phyloP scores from a whole-genome alignment of 1,140 invertebrate species.

The Thalassaphorura encarpata region DNA sequence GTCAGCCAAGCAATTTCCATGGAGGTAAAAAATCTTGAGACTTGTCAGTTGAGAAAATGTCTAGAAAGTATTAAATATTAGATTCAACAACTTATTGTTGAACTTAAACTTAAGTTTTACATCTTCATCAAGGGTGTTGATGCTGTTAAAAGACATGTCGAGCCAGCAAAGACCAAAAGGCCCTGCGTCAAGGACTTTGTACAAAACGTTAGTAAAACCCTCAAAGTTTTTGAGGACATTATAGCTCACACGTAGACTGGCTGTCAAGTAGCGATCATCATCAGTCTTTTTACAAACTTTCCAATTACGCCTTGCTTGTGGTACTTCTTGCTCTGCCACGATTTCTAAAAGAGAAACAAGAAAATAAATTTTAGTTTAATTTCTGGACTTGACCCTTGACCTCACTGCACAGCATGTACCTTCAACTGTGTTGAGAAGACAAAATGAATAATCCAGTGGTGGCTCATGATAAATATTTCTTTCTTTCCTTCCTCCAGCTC shows the following conservation, averaged over 20 bases:
- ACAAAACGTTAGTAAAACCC: conserved; percentile 22
- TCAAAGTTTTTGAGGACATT: conserved; percentile 23
- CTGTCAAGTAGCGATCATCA: conserved; percentile 26
- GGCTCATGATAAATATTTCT: conserved; percentile 17
- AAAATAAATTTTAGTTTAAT: neutral
- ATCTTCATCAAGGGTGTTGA: conserved; percentile 27
- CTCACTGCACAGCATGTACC: conserved; percentile 1
- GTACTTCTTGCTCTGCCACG: conserved; percentile 6
- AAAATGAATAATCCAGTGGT: conserved; percentile 28
- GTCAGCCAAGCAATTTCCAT: conserved; percentile 28
- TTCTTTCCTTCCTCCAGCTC: neutral
- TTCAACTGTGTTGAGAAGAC: conserved; percentile 18
- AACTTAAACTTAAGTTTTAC: conserved; percentile 12
- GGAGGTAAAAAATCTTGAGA: conserved; percentile 28
- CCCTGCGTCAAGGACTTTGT: conserved; percentile 29
- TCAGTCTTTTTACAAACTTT: conserved; percentile 21
- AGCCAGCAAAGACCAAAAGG: conserved; percentile 29
- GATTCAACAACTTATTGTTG: neutral
- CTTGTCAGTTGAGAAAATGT: conserved; percentile 25
- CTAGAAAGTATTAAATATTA: conserved; percentile 5
- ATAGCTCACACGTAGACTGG: conserved; percentile 26
- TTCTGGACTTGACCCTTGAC: neutral
- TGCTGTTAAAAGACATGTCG: conserved; percentile 25
- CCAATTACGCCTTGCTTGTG: conserved; percentile 15
- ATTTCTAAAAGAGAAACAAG: conserved; percentile 19